Evolutionary conservation across 2,797 vertebrate genomes (phyloP).

Genomic region (Sebastes nivosus): DNA sequence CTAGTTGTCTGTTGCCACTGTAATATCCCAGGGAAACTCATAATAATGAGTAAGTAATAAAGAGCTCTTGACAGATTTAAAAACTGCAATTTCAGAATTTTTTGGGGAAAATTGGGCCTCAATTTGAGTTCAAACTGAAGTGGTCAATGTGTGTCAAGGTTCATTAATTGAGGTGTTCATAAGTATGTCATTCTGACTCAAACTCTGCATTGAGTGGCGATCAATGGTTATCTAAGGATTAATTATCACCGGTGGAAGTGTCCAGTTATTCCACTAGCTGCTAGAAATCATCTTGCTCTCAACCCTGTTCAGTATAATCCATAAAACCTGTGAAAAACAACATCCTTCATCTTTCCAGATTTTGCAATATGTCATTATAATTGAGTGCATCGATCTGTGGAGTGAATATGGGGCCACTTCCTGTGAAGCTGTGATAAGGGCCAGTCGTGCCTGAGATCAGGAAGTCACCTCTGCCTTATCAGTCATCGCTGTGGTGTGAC

Average conservation of each 20-base stretch:
- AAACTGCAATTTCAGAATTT: constrained; percentile 25
- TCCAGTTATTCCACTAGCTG: neutral
- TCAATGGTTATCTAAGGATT: neutral
- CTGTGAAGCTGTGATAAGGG: constrained; percentile 75
- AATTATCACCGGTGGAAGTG: constrained; percentile 5
- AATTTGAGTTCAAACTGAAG: neutral
- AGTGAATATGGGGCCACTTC: constrained; percentile 52
- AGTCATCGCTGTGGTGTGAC: constrained; percentile 70
- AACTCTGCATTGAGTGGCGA: neutral
- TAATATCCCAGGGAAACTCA: too few species aligned
- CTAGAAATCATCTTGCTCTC: neutral
- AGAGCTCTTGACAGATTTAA: constrained; percentile 50
- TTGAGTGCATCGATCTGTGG: constrained; percentile 67
- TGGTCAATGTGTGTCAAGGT: neutral
- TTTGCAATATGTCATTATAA: constrained; percentile 43
- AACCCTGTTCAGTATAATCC: neutral
- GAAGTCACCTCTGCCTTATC: constrained; percentile 80
- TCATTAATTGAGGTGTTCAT: neutral
- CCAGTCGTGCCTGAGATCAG: constrained; percentile 39
- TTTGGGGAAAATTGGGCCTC: neutral
- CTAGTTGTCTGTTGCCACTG: too few species aligned
- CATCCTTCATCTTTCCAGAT: constrained; percentile 11
- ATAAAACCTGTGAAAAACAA: constrained; percentile 26
- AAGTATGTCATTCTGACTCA: neutral
- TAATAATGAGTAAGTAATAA: constrained; percentile 21